These are phyloP conservation scores for Adelges cooleyi DNA, from an alignment of 1,140 invertebrate species.

Conservation along the genomic window DNA sequence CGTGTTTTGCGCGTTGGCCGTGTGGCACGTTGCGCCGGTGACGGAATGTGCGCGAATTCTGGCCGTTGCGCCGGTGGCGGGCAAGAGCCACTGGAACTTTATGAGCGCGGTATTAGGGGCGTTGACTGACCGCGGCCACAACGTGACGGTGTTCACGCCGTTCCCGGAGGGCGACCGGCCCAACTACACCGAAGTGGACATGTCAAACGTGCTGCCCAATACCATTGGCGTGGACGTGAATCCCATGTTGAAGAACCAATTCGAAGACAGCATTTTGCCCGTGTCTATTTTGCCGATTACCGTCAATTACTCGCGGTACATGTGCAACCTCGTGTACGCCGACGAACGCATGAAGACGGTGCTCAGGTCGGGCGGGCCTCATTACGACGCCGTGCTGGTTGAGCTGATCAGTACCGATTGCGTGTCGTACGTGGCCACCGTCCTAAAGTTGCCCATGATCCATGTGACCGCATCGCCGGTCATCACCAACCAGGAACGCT, in stretches of 20 bases:
- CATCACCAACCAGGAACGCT: background rate
- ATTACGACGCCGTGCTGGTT: background rate
- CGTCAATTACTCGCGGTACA: no score
- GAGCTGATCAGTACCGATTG: background rate
- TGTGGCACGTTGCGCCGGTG: no score
- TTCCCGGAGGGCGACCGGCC: background rate
- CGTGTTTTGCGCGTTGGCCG: no score
- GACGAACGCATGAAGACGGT: no score
- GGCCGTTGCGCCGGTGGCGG: conserved; percentile 32
- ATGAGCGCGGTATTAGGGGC: conserved; percentile 35
- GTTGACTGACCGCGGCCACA: background rate
- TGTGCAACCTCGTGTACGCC: no score
- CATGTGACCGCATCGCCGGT: background rate
- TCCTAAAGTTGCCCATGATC: background rate
- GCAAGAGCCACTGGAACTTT: conserved; percentile 38
- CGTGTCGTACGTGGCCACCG: background rate
- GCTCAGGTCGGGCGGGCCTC: background rate
- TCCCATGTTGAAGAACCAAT: no score
- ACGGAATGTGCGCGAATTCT: conserved; percentile 23
- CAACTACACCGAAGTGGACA: conserved; percentile 1
- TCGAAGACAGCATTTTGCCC: no score
- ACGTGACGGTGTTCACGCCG: conserved; percentile 5
- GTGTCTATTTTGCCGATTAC: no score
- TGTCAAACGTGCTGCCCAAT: background rate
- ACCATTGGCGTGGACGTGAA: background rate